Evolutionary conservation across 2,113 vertebrate species (phyloP), one percentile per base, ranked within the genome.

Genomic region (Ammodytes marinus): DNA sequence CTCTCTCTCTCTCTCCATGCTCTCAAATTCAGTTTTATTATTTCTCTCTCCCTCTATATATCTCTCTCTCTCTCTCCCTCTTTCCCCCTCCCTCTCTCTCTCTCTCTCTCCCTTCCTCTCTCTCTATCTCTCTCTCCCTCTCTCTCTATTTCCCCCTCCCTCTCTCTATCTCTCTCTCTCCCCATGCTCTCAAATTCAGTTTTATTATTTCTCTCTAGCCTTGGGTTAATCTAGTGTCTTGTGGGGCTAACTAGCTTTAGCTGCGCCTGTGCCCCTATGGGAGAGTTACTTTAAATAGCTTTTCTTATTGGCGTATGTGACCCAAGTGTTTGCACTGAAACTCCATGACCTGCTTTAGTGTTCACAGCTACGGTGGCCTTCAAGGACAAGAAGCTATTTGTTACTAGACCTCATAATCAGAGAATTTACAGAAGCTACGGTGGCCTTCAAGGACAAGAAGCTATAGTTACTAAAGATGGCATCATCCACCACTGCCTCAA

Each of bases 201-300:
- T 88, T 87, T 83, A 88, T 88, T 87, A 89, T 78, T 83, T 80
- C 69, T 70, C 67, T 87, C 88, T 90, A 81, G 91, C 88, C 82
- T 89, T 45, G 76, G 78, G 86, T 90, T 88, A 89, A 88, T 85
- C 83, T 83, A 78, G 65, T 84, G 74, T 77, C 77, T 49, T 60
- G 68, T 17, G 67, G 79, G 83, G 71, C 69, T 79, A 77, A 86
- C 80, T 49, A 53, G 52, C 59, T 60, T 53, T 19, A 55, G 58
- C 67, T 55, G 27, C 27, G 27, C 27, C 54, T 35, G 27, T 37
- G 3, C 63, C 68, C 79, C 10, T 45, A 27, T 69, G 42, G 66
- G 49, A 45, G 42, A 57, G 46, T 43, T 77, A 2, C 54, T 74
- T 69, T 27, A 43, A 61, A 7, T 2, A 47, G 13, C 1, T 2